Percentiles rank a stretch among this genome's conserved stretches.
Conservation (phyloP, 2,888 invertebrate species). For the Neelides folsomi region DNA sequence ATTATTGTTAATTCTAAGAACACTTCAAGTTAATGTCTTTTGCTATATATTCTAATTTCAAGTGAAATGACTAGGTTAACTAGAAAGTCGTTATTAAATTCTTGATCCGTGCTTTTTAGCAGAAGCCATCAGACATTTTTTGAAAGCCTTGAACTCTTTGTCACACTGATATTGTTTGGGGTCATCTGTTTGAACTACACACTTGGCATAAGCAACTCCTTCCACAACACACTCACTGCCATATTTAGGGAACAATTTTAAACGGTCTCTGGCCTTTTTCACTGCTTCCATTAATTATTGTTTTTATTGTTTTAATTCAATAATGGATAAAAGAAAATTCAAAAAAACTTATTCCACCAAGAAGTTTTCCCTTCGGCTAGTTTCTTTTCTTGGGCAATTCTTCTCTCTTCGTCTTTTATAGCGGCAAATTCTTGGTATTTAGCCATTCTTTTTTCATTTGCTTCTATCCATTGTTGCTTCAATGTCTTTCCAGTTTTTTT, state of each 20-base stretch:
- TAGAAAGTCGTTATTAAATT: slow-evolving; percentile 42
- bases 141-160: slow-evolving; percentile 63
- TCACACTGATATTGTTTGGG: slow-evolving; percentile 59
- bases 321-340: too few species aligned
- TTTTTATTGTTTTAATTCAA: neutral
- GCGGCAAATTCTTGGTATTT: slow-evolving; percentile 1
- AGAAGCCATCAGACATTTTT: slow-evolving; percentile 55
- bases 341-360: neutral
- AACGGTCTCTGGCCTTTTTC: slow-evolving; percentile 55
- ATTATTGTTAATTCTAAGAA: too few species aligned
- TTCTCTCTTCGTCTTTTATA: neutral
- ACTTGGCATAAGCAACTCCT: slow-evolving; percentile 60
- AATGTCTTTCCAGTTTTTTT: neutral
- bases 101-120: slow-evolving; percentile 56
- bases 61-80: neutral
- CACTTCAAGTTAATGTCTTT: too few species aligned
- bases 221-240: slow-evolving; percentile 58
- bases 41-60: neutral
- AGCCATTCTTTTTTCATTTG: neutral
- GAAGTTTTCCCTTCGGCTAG: neutral
- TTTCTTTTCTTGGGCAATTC: neutral
- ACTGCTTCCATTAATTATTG: slow-evolving; percentile 59
- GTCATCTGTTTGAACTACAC: slow-evolving; percentile 59
- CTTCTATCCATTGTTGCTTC: neutral
- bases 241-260: slow-evolving; percentile 59